Base-by-base conservation (phyloP, 2,888 invertebrate genomes). In the Cistogaster globosa region DNA sequence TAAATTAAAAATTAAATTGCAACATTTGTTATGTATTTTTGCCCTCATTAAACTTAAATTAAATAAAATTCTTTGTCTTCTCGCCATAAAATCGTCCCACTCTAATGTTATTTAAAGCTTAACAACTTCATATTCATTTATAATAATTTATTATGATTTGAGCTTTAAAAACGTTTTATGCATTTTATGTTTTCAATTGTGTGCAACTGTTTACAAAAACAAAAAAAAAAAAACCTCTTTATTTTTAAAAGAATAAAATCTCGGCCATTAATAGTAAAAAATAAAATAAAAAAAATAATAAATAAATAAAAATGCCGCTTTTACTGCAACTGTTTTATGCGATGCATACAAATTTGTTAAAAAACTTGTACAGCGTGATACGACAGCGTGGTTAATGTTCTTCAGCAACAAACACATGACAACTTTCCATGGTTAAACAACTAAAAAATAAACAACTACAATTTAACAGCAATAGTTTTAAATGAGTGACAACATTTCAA, bases 261-360 rank as follows among this genome's bases (percentile, higher is more conserved):
- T 83, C 85, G 85, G 85, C 85, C 85, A 85, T 71, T 71, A 42
- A 53, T 69, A 65, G 53, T 38, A 67, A 77, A 71, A 71, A 72
- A 57, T 51, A 58, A 32, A 72, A 57, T 51, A 58, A 32, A 7
- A 2, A 71, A 65, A 48, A 72, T 58, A 75, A 71, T 60, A 82
- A 69, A 78, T 74, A 75, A 83, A 85, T 82, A 85, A 79, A 83
- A 85, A 85, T 75, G 85, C 83, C 85, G 85, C 85, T 85, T 85
- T 85, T 79, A 83, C 85, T 85, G 85, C 85, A 85, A 85, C 75
- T 71, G 71, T 65, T 60, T 65, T 48, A 75, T 79, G 85, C 9
- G 85, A 12, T 79, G 85, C 74, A 85, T 85, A 85, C 82, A 85
- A 85, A 85, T 85, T 83, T 82, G 51, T 53, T 82, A 60, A 48